Conservation (phyloP, 2,888 invertebrate species). For the Temnothorax rugatulus region DNA sequence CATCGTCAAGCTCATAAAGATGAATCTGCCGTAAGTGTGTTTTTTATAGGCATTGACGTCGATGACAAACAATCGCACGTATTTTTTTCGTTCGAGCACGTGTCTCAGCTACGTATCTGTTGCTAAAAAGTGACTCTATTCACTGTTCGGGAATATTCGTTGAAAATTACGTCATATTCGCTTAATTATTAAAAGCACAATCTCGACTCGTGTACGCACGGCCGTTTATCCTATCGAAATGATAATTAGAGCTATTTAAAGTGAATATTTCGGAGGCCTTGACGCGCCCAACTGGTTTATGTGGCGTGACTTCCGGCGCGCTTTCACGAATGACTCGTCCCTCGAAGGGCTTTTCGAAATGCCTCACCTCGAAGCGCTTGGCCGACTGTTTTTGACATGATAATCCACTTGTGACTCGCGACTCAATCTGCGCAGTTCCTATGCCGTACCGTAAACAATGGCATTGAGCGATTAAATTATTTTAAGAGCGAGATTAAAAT, state of each 20-base stretch:
- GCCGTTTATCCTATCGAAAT: conserved; percentile 11
- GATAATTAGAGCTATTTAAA: conserved; percentile 67
- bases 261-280: conserved; percentile 70
- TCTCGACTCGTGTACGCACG: not conserved
- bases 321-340: conserved; percentile 67
- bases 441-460: not conserved
- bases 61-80: conserved; percentile 50
- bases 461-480: not conserved
- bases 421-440: not conserved
- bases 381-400: conserved; percentile 6
- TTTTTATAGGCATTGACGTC: conserved; percentile 57
- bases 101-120: conserved; percentile 38
- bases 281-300: conserved; percentile 73
- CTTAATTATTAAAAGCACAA: not conserved
- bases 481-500: not conserved
- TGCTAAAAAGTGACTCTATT: not conserved
- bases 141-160: not conserved
- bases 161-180: not conserved
- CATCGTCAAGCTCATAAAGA: conserved; percentile 57
- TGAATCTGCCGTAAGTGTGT: conserved; percentile 52
- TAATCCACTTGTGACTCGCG: conserved; percentile 13
- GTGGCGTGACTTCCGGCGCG: conserved; percentile 75
- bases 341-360: conserved; percentile 44
- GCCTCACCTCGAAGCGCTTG: conserved; percentile 62
- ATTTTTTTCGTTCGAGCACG: conserved; percentile 43